phyloP scores from a whole-genome alignment of 2,888 invertebrate genomes.

The Margaritifera margaritifera region DNA sequence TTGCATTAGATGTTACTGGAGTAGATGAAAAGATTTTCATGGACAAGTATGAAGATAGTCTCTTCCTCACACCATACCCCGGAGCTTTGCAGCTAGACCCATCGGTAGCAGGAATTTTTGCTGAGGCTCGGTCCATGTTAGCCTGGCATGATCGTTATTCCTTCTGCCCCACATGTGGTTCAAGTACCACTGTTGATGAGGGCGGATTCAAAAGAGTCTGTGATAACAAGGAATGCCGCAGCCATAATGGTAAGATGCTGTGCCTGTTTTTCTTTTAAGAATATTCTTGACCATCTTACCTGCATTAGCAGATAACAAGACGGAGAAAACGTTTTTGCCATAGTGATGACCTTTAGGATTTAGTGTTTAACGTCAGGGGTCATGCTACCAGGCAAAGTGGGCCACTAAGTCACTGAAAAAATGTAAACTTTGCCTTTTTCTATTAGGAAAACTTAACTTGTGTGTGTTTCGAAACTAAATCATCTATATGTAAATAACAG shows the following conservation, averaged over 20 bases:
- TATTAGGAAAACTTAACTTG: too few relatives aligned
- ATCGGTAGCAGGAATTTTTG: conserved; percentile 66
- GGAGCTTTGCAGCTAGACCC: conserved; percentile 57
- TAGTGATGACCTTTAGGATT: too few relatives aligned
- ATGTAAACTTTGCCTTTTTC: too few relatives aligned
- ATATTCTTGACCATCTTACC: too few relatives aligned
- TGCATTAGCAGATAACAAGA: too few relatives aligned
- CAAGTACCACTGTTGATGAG: conserved; percentile 60
- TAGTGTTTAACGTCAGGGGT: too few relatives aligned
- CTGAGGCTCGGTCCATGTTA: conserved; percentile 71
- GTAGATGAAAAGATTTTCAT: conserved; percentile 40
- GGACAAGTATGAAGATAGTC: conserved; percentile 35
- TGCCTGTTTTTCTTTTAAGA: too few relatives aligned
- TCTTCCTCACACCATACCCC: conserved; percentile 50
- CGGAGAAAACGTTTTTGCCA: too few relatives aligned
- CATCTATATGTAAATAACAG: too few relatives aligned
- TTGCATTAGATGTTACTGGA: conserved; percentile 61
- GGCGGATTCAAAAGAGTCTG: conserved; percentile 70
- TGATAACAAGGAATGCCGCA: conserved; percentile 59
- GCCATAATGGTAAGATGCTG: conserved; percentile 58
- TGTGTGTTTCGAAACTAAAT: too few relatives aligned
- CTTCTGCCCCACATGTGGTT: conserved; percentile 74
- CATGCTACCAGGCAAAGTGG: too few relatives aligned
- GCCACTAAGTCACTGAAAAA: too few relatives aligned
- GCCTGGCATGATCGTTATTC: conserved; percentile 73